Evolutionary conservation across 2,888 invertebrate genomes (phyloP), one percentile per base, ranked within the genome.

Genomic region (Rhaphigaster nebulosa): DNA sequence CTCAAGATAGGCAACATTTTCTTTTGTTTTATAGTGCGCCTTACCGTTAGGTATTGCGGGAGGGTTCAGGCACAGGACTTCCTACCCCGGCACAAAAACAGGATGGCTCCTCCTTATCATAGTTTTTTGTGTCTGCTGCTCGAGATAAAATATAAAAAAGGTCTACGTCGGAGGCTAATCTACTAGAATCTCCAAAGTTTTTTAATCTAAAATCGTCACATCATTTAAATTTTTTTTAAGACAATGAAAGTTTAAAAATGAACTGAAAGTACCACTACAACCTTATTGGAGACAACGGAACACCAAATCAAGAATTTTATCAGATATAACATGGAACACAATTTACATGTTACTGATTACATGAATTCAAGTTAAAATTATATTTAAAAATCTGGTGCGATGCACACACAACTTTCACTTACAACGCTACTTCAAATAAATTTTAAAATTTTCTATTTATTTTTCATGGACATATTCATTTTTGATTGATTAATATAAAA

Each of bases 1-100:
- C 1, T 65, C 18, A 29, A 65, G 65, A 29, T n/a, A n/a, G 60
- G 12, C n/a, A 10, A 65, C 6, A 38, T 38, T 76, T 38, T 20
- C 38, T 34, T 20, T 29, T 26, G 12, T 29, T 26, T 13, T n/a
- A n/a, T n/a, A n/a, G 38, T 0, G 20, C 70, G 70, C 70, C 70
- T 38, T 76, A 76, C 70, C 70, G 34, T 15, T 38, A 38, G 70
- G 70, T 76, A 76, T 76, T 76, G 70, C 70, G 70, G 70, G 70
- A 34, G 70, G 18, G 70, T 76, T 76, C 20, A 76, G 70, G 70
- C 70, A 38, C 70, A 76, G 34, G 34, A 65, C 29, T 29, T 65
- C 65, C 65, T 65, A 34, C 29, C 29, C 20, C 8, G 6, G 5
- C 34, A 76, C 70, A 76, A 76, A 76, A 76, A 76, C 70, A 76